phyloP scores from a whole-genome alignment of 35 echinoderm and acorn worm genomes.

The Hemicentrotus pulcherrimus region DNA sequence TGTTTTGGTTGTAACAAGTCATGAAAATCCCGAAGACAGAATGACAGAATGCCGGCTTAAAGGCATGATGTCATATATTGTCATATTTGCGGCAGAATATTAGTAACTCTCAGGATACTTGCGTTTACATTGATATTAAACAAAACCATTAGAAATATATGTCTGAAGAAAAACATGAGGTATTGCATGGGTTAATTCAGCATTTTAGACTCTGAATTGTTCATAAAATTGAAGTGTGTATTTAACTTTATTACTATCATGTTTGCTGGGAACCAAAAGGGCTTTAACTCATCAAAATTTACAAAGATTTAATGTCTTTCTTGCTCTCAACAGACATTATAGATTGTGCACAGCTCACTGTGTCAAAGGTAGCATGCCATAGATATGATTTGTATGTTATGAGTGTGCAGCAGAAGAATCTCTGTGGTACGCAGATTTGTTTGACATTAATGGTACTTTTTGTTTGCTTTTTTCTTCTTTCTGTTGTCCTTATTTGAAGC shows the following conservation, averaged over 20 bases:
- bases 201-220: too few relatives aligned
- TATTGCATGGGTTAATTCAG: neutral
- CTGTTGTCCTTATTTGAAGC: neutral
- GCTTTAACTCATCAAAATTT: neutral
- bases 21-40: neutral
- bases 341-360: neutral
- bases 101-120: neutral
- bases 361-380: slow-evolving; percentile 9
- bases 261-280: neutral
- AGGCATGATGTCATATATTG: neutral
- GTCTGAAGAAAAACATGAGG: neutral
- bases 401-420: neutral
- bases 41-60: neutral
- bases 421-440: neutral
- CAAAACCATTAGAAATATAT: neutral
- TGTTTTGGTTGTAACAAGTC: slow-evolving; percentile 9
- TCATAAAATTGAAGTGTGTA: too few relatives aligned
- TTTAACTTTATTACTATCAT: neutral
- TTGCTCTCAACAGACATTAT: neutral
- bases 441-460: neutral
- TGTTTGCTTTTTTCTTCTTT: neutral
- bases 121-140: neutral
- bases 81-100: neutral
- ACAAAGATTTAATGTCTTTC: neutral
- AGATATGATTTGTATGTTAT: slow-evolving; percentile 20